Conservation (phyloP, 2,888 invertebrate species). For the Ormyrus labotus region DNA sequence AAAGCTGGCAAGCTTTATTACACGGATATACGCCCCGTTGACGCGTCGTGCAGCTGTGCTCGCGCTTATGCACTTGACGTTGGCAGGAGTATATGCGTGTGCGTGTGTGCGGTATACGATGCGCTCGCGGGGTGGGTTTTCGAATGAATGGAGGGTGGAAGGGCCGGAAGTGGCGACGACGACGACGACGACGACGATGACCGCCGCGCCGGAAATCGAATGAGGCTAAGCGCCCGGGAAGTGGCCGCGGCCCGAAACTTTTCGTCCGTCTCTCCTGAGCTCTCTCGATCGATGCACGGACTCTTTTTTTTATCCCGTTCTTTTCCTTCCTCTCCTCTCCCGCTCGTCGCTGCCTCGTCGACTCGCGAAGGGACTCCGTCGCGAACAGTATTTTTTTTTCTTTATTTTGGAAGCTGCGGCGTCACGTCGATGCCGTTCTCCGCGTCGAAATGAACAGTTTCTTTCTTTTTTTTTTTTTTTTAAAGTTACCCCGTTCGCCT, state of each 20-base stretch:
- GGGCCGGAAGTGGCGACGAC: constrained; percentile 45
- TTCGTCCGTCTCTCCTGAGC: background rate
- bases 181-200: constrained; percentile 39
- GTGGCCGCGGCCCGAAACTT: background rate
- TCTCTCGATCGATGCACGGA: constrained; percentile 54
- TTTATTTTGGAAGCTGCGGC: constrained; percentile 16
- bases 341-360: background rate
- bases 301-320: background rate
- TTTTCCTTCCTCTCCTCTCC: background rate
- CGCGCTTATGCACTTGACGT: background rate
- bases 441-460: constrained; percentile 11
- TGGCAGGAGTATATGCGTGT: constrained; percentile 6
- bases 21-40: no score
- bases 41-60: no score
- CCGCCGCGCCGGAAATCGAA: background rate
- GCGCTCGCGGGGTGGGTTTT: background rate
- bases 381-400: background rate
- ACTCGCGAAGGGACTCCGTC: background rate
- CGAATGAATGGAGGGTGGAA: background rate
- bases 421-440: constrained; percentile 31
- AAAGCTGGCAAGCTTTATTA: no score
- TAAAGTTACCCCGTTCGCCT: background rate
- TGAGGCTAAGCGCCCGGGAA: background rate
- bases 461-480: constrained; percentile 58
- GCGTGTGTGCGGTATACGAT: background rate